Percentiles rank a stretch among this genome's conserved stretches.
Evolutionary conservation across 2,888 invertebrate genomes (phyloP).

Genomic region (Branchellion lobata): DNA sequence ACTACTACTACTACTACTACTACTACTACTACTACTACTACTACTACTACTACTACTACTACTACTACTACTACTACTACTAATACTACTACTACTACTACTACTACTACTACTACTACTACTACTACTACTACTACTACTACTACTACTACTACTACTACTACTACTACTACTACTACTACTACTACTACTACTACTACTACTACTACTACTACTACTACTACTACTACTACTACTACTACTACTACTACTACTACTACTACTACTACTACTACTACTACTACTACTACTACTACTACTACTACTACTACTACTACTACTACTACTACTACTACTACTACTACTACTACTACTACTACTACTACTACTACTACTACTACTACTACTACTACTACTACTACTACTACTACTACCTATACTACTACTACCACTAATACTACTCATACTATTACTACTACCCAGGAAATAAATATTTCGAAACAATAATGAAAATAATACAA

Average conservation of each 20-base stretch:
- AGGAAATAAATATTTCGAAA: no score
- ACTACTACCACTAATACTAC: background rate
- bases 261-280: conserved; percentile 36
- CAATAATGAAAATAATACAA: no score
- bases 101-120: conserved; percentile 34
- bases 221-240: conserved; percentile 8
- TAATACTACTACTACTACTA: conserved; percentile 36
- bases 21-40: conserved; percentile 32
- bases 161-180: conserved; percentile 12
- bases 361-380: conserved; percentile 23
- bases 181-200: conserved; percentile 6
- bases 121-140: conserved; percentile 36
- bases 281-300: conserved; percentile 36
- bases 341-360: conserved; percentile 34
- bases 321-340: conserved; percentile 32
- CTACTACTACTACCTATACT: background rate
- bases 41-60: conserved; percentile 39
- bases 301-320: conserved; percentile 33
- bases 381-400: conserved; percentile 25
- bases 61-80: conserved; percentile 35
- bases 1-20: conserved; percentile 5
- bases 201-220: conserved; percentile 24
- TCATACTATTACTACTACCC: background rate
- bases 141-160: conserved; percentile 35
- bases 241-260: conserved; percentile 30